phyloP scores from a whole-genome alignment of 2,113 vertebrate genomes.

The Amphiprion ocellaris region DNA sequence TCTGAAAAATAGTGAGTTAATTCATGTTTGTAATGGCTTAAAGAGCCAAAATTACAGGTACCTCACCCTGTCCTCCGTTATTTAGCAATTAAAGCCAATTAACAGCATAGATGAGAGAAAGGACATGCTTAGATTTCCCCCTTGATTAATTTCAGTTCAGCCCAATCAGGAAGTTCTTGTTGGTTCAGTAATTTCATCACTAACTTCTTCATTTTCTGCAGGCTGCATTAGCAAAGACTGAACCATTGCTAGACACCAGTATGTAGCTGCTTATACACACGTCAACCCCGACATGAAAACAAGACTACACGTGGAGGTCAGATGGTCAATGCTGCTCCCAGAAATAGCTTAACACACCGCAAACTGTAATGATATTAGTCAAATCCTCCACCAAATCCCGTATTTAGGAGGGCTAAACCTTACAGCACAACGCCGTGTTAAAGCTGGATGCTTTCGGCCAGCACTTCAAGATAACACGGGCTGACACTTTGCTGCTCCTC shows the following conservation, averaged over 20 bases:
- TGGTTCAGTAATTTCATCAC: constrained; percentile 1
- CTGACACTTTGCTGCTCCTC: background rate
- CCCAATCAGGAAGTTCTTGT: constrained; percentile 33
- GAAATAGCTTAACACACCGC: constrained; percentile 37
- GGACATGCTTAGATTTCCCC: background rate
- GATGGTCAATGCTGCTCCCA: constrained; percentile 13
- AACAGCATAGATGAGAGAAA: background rate
- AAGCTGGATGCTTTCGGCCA: constrained; percentile 9
- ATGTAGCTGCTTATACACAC: background rate
- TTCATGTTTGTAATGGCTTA: background rate
- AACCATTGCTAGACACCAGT: background rate
- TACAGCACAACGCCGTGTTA: background rate
- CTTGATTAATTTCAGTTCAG: background rate
- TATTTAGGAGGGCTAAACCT: constrained; percentile 59
- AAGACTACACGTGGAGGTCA: constrained; percentile 28
- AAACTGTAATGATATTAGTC: constrained; percentile 76
- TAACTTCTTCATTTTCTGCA: background rate
- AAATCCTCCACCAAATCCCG: constrained; percentile 75
- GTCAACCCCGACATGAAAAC: background rate
- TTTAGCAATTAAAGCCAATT: background rate
- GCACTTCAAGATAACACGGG: background rate
- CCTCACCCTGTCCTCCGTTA: constrained; percentile 14
- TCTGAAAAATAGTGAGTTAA: background rate
- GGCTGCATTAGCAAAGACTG: background rate
- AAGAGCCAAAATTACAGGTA: background rate